These are phyloP conservation scores for Apis mellifera DNA, from an alignment of 1,140 invertebrate species.

Conservation along the genomic window DNA sequence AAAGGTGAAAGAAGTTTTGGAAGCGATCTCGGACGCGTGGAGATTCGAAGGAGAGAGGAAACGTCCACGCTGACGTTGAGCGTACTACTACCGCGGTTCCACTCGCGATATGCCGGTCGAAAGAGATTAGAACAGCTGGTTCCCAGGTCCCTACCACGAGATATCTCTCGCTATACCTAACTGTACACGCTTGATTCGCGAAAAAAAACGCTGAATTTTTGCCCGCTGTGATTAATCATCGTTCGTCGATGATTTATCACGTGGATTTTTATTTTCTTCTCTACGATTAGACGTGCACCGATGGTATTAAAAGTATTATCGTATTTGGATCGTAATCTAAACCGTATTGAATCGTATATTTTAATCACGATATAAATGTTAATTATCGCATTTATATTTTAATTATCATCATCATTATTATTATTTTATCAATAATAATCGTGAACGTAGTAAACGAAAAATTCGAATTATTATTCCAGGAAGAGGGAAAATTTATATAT, in stretches of 20 bases:
- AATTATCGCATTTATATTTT: too few relatives aligned
- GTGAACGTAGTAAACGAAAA: too few relatives aligned
- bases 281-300: too few relatives aligned
- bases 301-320: too few relatives aligned
- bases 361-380: too few relatives aligned
- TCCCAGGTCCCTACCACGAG: slow-evolving; percentile 61
- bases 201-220: background rate
- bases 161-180: slow-evolving; percentile 4
- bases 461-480: too few relatives aligned
- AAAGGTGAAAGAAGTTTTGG: background rate
- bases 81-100: slow-evolving; percentile 57
- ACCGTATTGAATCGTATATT: too few relatives aligned
- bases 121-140: slow-evolving; percentile 64
- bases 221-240: too few relatives aligned
- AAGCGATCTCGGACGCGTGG: background rate
- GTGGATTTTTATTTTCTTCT: background rate
- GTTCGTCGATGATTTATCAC: background rate
- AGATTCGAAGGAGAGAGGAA: background rate
- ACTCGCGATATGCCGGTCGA: slow-evolving; percentile 52
- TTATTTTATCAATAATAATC: too few relatives aligned
- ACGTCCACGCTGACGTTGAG: slow-evolving; percentile 53
- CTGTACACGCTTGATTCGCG: background rate
- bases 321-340: too few relatives aligned
- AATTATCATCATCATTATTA: too few relatives aligned
- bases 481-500: too few relatives aligned